Evolutionary conservation across 2,797 vertebrate species (phyloP), one percentile per base, ranked within the genome.

Genomic region (Melanotaenia nigrans): DNA sequence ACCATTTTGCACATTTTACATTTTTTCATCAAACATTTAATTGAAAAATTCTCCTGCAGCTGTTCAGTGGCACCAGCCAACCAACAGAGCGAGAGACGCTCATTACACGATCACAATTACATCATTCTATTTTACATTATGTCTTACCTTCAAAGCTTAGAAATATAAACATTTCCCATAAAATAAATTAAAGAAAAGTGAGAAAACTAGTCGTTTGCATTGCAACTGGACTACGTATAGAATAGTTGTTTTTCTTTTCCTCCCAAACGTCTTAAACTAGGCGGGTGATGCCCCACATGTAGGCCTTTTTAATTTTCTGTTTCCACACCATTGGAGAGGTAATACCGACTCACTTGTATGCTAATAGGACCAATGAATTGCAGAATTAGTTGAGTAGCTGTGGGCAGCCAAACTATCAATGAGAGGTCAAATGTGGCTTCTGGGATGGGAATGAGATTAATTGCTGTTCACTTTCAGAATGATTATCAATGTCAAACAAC

Each of bases 281-380:
- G 55, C 14, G 38, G 56, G 25, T 45, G 47, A n/a, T 54, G 60
- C 38, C 67, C 6, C 24, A 45, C 45, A 2, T 54, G 66, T 63
- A 22, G 56, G 7, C 58, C 1, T 47, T 60, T 75, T 75, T 55
- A 57, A 79, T 74, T 56, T 60, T 47, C 61, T 38, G 6, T 73
- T 61, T 75, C 49, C 49, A 66, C 73, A 56, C 54, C 56, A 49
- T 38, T 38, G 67, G 66, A 72, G 51, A 65, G 75, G 79, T 71
- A 71, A 78, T n/a, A 12, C 66, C 63, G 51, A 77, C 74, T 51
- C 57, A 33, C 60, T 40, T 4, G 32, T 64, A 55, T 85, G 68
- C 30, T 84, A 78, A 87, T 77, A 45, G 65, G 56, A 59, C 51
- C n/a, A 61, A 42, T 58, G 62, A 78, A 71, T 38, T 64, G 67